Base-by-base conservation (phyloP, 2,888 invertebrate genomes). In the Papilio demoleus region DNA sequence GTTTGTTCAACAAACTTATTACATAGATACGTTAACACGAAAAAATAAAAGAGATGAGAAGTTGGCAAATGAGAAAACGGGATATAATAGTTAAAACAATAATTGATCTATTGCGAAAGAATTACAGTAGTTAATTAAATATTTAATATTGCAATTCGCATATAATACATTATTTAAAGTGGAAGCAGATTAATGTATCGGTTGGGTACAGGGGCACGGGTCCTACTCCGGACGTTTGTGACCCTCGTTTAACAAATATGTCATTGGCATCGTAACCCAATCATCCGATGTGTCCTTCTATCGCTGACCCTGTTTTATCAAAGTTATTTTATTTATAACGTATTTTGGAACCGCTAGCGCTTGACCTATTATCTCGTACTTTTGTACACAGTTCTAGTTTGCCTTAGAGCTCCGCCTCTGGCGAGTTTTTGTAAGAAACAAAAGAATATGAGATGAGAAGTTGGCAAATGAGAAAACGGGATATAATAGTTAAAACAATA, bases 211-310 rank as follows among this genome's bases (percentile, higher is more conserved):
- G 11, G 50, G 24, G 14, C 50, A 14, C 31, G 4, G 8, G 17
- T n/a, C 53, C n/a, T 27, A 53, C 31, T 53, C 22, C 27, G 27
- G 53, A 27, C 31, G 53, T 53, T 31, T 53, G 31, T 27, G 31
- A 53, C 53, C 53, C 53, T 53, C 53, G 8, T 31, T 31, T 53
- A 53, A 53, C 17, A n/a, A 53, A 31, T n/a, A 53, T 53, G 53
- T 53, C 53, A 53, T 27, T 27, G 27, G 53, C 53, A 27, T 53
- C 27, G 53, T 53, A 53, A 31, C 53, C 9, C 9, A 53, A 53
- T 53, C 31, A 53, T 53, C 53, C 53, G 53, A 27, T 53, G 53
- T 53, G 53, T 17, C 53, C 17, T 53, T n/a, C 53, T 53, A 31
- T 53, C 53, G 31, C 27, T 53, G 27, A 27, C 27, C 27, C 27